Conservation (phyloP, 2,888 invertebrate species). For the Lasioglossum pauxillum region DNA sequence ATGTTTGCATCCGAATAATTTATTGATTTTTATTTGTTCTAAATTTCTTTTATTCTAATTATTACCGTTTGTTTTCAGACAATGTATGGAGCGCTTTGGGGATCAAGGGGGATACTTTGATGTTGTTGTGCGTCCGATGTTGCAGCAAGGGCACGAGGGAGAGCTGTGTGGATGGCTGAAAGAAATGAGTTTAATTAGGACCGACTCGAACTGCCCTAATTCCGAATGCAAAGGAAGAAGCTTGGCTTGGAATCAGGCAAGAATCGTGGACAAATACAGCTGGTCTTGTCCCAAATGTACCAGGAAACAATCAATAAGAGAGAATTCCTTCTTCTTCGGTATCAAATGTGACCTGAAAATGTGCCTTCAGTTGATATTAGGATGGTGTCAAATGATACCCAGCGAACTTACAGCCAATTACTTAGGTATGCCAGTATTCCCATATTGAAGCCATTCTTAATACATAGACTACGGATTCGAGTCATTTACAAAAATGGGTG, state of each 20-base stretch:
- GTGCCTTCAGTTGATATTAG: slow-evolving; percentile 87
- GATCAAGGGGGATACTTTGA: slow-evolving; percentile 83
- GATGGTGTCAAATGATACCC: slow-evolving; percentile 89
- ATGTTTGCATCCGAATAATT: background rate
- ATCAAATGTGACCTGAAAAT: slow-evolving; percentile 88
- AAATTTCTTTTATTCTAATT: background rate
- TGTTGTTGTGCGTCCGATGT: slow-evolving; percentile 85
- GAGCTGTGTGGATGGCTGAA: slow-evolving; percentile 86
- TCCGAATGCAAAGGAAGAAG: slow-evolving; percentile 83
- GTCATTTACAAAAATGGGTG: background rate
- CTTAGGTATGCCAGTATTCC: slow-evolving; percentile 84
- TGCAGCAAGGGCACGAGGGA: slow-evolving; percentile 85
- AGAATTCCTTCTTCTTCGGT: slow-evolving; percentile 87
- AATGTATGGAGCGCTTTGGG: slow-evolving; percentile 59
- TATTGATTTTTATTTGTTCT: background rate
- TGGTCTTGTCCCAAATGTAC: slow-evolving; percentile 85
- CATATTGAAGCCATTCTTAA: background rate
- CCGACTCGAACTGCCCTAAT: slow-evolving; percentile 81
- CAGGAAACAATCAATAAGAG: slow-evolving; percentile 85
- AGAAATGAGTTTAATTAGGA: slow-evolving; percentile 85
- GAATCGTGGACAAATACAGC: slow-evolving; percentile 85
- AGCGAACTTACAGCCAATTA: slow-evolving; percentile 85
- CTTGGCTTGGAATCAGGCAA: slow-evolving; percentile 85
- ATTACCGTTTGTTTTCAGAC: slow-evolving; percentile 46
- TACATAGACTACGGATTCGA: background rate